These are phyloP conservation scores for Setophaga petechia DNA, from an alignment of 2,113 vertebrate genomes.

Conservation along the genomic window DNA sequence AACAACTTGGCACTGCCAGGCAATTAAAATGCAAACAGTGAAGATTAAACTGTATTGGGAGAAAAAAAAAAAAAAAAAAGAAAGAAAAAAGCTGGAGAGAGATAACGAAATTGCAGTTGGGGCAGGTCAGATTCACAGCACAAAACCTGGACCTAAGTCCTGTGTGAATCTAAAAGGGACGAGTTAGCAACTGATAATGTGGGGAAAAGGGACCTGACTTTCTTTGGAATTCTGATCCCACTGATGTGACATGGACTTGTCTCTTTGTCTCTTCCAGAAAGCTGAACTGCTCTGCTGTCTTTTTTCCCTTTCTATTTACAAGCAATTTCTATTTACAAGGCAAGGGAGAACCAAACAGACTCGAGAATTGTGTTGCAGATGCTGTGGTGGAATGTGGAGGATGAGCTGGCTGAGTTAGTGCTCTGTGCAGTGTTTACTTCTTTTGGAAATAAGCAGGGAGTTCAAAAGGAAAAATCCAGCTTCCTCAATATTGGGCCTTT, in stretches of 20 bases:
- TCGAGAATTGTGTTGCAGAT: neutral
- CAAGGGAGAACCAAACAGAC: neutral
- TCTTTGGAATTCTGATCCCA: conserved; percentile 14
- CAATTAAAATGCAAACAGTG: conserved; percentile 54
- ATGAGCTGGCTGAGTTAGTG: neutral
- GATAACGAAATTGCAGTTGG: conserved; percentile 61
- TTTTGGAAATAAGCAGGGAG: neutral
- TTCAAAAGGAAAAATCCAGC: neutral
- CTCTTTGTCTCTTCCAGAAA: neutral
- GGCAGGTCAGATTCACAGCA: conserved; percentile 49
- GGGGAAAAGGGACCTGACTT: neutral
- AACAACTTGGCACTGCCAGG: conserved; percentile 67
- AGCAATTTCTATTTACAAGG: neutral
- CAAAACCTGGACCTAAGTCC: conserved; percentile 27
- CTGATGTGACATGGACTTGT: neutral
- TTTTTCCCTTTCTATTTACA: neutral
- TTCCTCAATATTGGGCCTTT: neutral
- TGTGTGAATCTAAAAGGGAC: conserved; percentile 41
- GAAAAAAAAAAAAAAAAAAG: rapidly evolving
- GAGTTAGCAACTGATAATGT: neutral
- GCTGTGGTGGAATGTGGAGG: neutral
- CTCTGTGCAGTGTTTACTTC: neutral
- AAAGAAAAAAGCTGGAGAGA: neutral
- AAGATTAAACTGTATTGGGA: neutral
- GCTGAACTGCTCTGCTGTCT: neutral